A percentile compares a stretch with the other conserved stretches of the same genome.
These are phyloP conservation scores for Nerophis lumbriciformis DNA, from an alignment of 2,113 vertebrate genomes.

Conservation along the genomic window DNA sequence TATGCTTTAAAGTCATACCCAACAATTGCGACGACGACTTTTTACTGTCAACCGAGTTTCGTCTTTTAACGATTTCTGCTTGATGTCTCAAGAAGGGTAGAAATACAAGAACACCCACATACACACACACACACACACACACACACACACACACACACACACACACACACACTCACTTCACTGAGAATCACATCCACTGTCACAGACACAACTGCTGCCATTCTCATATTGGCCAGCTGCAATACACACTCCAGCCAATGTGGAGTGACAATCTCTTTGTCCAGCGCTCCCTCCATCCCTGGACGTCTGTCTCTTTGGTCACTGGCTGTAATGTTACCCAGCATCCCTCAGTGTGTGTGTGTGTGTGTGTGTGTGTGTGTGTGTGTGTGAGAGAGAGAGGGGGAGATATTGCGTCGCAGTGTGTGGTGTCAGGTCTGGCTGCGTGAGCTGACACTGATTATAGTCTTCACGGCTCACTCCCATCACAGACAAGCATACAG, in stretches of 20 bases:
- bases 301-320: slow-evolving; percentile 51
- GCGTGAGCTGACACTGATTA: slow-evolving; percentile 74
- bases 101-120: no score
- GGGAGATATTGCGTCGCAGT: slow-evolving; percentile 60
- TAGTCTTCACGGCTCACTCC: slow-evolving; percentile 70
- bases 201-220: slow-evolving; percentile 48
- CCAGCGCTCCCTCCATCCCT: slow-evolving; percentile 25
- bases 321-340: slow-evolving; percentile 44
- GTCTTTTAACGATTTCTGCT: no score
- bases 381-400: slow-evolving; percentile 22
- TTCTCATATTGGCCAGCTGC: slow-evolving; percentile 27
- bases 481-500: slow-evolving; percentile 65
- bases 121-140: background rate
- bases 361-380: background rate
- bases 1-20: no score
- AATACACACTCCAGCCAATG: slow-evolving; percentile 49
- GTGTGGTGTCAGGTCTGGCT: slow-evolving; percentile 67
- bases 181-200: slow-evolving; percentile 50
- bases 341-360: background rate
- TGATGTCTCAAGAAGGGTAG: no score
- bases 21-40: no score
- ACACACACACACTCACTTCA: slow-evolving; percentile 34
- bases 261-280: slow-evolving; percentile 64
- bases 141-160: slow-evolving; percentile 24
- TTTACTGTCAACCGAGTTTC: no score